A percentile compares a stretch with the other conserved stretches of the same genome.
phyloP scores from a whole-genome alignment of 2,797 vertebrate species.

The Lates japonicus region DNA sequence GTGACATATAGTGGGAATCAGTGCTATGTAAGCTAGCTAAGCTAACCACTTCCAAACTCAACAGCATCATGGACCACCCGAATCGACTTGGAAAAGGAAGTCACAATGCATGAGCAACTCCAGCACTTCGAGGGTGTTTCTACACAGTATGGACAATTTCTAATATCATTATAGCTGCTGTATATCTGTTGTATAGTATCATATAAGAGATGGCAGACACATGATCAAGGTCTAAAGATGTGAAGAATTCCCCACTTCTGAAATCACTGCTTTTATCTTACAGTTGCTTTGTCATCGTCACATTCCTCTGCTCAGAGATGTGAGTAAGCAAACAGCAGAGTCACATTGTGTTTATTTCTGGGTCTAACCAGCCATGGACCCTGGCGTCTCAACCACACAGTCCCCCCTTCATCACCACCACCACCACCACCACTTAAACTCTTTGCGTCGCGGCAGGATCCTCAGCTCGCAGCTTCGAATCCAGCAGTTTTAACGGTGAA shows the following conservation, averaged over 20 bases:
- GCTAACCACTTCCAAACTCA: neutral
- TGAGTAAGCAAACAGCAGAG: conserved; percentile 51
- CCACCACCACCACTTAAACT: neutral
- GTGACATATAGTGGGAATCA: neutral
- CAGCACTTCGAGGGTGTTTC: neutral
- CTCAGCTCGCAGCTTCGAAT: no score
- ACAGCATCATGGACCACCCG: neutral
- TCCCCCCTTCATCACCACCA: neutral
- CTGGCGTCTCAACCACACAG: conserved; percentile 10
- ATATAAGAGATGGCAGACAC: neutral
- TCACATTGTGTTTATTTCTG: conserved; percentile 47
- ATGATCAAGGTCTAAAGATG: conserved; percentile 2
- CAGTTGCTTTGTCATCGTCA: conserved; percentile 32
- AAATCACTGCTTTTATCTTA: conserved; percentile 20
- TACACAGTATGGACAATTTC: neutral
- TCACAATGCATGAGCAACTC: neutral
- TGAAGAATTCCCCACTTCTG: conserved; percentile 4
- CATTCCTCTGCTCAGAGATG: conserved; percentile 13
- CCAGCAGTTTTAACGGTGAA: neutral
- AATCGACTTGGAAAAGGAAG: neutral
- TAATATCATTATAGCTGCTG: neutral
- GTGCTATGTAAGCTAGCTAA: neutral
- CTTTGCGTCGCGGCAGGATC: conserved; percentile 19
- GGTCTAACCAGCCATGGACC: conserved; percentile 36
- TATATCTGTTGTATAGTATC: neutral